Percentiles rank a stretch among this genome's conserved stretches.
Conservation (phyloP, 2,888 invertebrate genomes). For the Boloria euphrosyne region DNA sequence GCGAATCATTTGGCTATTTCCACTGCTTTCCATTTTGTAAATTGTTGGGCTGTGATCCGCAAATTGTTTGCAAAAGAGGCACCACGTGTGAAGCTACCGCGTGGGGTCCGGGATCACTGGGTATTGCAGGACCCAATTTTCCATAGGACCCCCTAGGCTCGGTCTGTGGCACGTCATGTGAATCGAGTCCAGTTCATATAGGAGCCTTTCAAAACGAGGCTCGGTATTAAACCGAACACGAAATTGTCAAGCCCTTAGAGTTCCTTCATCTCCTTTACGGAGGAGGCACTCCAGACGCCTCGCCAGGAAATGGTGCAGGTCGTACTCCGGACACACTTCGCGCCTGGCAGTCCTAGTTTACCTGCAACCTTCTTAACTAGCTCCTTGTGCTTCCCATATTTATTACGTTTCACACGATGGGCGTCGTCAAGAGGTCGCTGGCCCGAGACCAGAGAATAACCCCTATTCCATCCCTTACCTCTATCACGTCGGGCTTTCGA, state of each 20-base stretch:
- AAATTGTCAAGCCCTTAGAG: conserved; percentile 22
- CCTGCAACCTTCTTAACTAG: conserved; percentile 39
- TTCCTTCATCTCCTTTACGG: conserved; percentile 28
- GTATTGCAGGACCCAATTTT: not conserved
- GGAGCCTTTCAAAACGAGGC: conserved; percentile 10
- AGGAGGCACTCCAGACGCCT: conserved; percentile 40
- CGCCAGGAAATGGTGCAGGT: conserved; percentile 44
- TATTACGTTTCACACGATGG: conserved; percentile 43
- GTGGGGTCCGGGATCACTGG: not conserved
- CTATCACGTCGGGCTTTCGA: conserved; percentile 52
- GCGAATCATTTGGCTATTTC: no score
- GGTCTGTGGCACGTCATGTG: not conserved
- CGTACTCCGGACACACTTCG: conserved; percentile 30
- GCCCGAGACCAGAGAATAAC: conserved; percentile 52
- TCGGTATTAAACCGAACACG: not conserved
- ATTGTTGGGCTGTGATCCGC: no score
- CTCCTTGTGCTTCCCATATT: conserved; percentile 44
- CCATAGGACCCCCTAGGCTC: not conserved
- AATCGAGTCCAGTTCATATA: not conserved
- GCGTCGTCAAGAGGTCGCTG: conserved; percentile 42
- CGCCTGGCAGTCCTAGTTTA: conserved; percentile 39
- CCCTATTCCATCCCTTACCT: conserved; percentile 39
- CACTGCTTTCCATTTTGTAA: no score
- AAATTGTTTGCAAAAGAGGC: conserved; percentile 34
- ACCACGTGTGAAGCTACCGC: not conserved